Percentiles rank a stretch among this genome's conserved stretches.
phyloP scores from a whole-genome alignment of 2,797 vertebrate species.

The Melanotaenia nigrans region DNA sequence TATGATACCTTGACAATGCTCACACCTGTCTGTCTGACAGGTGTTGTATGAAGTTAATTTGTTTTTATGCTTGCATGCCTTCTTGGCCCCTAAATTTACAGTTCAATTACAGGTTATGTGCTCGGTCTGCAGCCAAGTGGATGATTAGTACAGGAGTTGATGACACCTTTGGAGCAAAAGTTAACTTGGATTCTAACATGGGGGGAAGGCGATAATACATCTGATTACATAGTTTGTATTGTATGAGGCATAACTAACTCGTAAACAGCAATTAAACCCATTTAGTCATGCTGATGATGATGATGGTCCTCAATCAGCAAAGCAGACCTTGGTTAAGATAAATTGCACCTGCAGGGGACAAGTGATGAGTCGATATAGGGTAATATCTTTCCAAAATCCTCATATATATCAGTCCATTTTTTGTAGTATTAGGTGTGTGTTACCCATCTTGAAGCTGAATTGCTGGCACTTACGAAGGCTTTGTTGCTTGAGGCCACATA shows the following conservation, averaged over 20 bases:
- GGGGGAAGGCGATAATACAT: conserved; percentile 39
- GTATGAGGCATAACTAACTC: conserved; percentile 52
- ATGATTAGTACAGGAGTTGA: conserved; percentile 46
- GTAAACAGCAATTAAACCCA: conserved; percentile 49
- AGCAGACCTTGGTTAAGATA: conserved; percentile 59
- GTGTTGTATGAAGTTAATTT: not conserved
- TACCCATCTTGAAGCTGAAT: conserved; percentile 17
- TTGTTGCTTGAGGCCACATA: conserved; percentile 53
- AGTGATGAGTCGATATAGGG: conserved; percentile 25
- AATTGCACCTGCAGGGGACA: conserved; percentile 39
- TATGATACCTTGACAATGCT: not conserved
- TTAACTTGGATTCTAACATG: conserved; percentile 31
- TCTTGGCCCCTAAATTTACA: conserved; percentile 13
- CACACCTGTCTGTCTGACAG: not conserved
- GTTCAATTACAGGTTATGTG: conserved; percentile 25
- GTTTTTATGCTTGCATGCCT: not conserved
- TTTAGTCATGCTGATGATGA: conserved; percentile 58
- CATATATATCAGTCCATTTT: conserved; percentile 10
- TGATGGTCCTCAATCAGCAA: conserved; percentile 50
- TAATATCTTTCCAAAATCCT: not conserved
- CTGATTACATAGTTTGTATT: conserved; percentile 52
- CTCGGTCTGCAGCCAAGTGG: conserved; percentile 14
- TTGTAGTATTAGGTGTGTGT: not conserved
- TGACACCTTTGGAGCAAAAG: conserved; percentile 43
- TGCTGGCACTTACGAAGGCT: conserved; percentile 32